Evolutionary conservation across 2,113 vertebrate species (phyloP).

Genomic region (Protomyctophum bolini): DNA sequence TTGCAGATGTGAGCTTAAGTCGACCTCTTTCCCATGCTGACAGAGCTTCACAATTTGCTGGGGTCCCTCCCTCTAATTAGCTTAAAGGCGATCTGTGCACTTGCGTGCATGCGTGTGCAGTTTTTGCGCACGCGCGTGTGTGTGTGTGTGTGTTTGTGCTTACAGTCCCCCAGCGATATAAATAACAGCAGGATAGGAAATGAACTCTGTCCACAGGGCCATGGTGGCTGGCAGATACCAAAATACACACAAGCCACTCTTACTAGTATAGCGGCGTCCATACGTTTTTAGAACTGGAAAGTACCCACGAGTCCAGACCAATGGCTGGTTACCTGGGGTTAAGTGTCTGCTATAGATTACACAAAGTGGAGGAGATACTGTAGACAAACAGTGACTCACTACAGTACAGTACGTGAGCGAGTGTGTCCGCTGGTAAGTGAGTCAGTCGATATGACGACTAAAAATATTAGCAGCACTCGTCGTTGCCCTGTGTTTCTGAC

Average conservation of each 20-base stretch:
- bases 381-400: no score
- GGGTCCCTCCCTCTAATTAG: conserved; percentile 41
- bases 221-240: conserved; percentile 15
- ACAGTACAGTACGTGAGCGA: no score
- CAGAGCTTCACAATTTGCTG: conserved; percentile 39
- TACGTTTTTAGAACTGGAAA: background rate
- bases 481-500: no score
- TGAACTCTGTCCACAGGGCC: background rate
- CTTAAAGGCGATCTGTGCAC: conserved; percentile 9
- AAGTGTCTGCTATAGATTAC: no score
- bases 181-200: conserved; percentile 21
- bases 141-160: background rate
- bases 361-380: no score
- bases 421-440: no score
- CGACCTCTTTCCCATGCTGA: conserved; percentile 46
- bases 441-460: no score
- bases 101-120: conserved; percentile 1
- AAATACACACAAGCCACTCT: conserved; percentile 9
- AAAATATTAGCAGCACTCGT: no score
- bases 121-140: conserved; percentile 2
- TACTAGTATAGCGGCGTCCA: background rate
- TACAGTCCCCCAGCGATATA: conserved; percentile 3
- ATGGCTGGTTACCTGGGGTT: background rate
- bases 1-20: conserved; percentile 22
- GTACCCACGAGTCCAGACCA: no score